Percentiles rank a stretch among this genome's conserved stretches.
phyloP scores from a whole-genome alignment of 2,797 vertebrate genomes.

The Melanotaenia parkinsoni region DNA sequence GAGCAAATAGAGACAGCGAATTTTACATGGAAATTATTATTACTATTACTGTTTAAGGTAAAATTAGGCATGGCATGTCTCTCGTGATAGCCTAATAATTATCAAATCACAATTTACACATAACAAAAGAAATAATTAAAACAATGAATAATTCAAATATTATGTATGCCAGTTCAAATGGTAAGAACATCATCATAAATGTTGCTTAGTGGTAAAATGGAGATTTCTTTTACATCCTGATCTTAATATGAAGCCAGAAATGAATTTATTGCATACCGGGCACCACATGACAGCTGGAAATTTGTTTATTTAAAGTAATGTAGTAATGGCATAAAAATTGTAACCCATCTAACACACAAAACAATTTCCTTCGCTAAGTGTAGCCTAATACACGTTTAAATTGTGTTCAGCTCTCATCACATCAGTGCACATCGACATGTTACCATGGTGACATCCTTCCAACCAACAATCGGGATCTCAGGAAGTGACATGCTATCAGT shows the following conservation, averaged over 20 bases:
- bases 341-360: background rate
- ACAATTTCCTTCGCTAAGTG: background rate
- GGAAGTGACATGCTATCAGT: background rate
- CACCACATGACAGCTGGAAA: background rate
- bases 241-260: background rate
- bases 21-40: conserved; percentile 14
- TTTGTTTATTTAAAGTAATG: no score
- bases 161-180: background rate
- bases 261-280: background rate
- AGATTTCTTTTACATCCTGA: background rate
- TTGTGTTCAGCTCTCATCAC: background rate
- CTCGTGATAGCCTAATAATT: conserved; percentile 20
- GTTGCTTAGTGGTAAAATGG: background rate
- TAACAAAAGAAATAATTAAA: conserved; percentile 6
- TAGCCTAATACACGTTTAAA: background rate
- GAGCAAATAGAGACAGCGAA: background rate
- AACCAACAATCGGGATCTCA: background rate
- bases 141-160: conserved; percentile 1
- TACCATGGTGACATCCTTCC: background rate
- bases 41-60: conserved; percentile 12
- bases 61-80: conserved; percentile 23
- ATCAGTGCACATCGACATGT: background rate
- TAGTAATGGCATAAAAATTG: no score
- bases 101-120: conserved; percentile 8
- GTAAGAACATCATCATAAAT: background rate